Evolutionary conservation across 2,888 invertebrate species (phyloP).

Genomic region (Rugalucina vietnamica): DNA sequence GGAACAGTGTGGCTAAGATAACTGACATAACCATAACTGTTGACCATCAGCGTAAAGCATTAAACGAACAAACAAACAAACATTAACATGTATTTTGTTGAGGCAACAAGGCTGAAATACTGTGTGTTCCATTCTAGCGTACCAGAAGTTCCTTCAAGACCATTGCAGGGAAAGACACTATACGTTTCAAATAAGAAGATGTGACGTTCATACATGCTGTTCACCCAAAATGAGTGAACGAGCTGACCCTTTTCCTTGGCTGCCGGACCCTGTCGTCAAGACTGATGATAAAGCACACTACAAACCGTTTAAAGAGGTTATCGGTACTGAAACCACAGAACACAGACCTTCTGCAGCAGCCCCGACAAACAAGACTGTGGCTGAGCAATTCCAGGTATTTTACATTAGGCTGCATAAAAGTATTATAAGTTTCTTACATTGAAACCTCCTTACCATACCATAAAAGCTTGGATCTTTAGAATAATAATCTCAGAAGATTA

Average conservation of each 20-base stretch:
- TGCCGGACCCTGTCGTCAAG: not conserved
- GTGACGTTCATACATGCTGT: not conserved
- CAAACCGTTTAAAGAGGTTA: not conserved
- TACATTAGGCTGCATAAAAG: too few species aligned
- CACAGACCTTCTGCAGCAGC: not conserved
- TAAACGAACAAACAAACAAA: too few species aligned
- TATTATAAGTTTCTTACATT: too few species aligned
- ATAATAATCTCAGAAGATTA: too few species aligned
- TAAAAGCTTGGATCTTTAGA: too few species aligned
- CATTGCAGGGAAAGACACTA: slow-evolving; percentile 16
- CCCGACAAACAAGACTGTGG: not conserved
- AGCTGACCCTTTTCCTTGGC: not conserved
- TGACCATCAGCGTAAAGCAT: too few species aligned
- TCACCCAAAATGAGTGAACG: not conserved
- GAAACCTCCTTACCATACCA: too few species aligned
- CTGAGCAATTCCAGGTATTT: not conserved
- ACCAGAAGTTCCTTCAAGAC: not conserved
- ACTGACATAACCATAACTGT: too few species aligned
- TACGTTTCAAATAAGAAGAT: slow-evolving; percentile 3
- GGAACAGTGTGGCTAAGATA: too few species aligned
- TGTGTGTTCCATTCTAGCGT: not conserved
- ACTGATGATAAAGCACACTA: slow-evolving; percentile 8
- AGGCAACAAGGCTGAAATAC: too few species aligned
- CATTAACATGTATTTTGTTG: too few species aligned
- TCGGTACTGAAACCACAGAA: not conserved